Evolutionary conservation across 92 coral and sea anemone genomes (phyloP).

Genomic region (Palythoa caribaeorum): DNA sequence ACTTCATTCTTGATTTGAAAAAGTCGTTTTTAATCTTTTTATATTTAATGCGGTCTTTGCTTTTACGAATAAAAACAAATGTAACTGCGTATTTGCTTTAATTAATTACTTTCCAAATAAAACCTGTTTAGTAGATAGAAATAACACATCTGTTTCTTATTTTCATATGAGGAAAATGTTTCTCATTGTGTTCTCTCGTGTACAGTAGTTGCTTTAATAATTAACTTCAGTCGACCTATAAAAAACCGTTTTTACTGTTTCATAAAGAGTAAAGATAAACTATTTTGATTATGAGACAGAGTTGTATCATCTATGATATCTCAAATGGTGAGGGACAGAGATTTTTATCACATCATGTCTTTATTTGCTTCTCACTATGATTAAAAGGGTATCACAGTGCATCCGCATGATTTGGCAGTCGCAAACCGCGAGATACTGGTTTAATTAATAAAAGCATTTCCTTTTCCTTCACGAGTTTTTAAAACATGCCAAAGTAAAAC

Average conservation of each 20-base stretch:
- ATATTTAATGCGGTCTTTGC: not conserved
- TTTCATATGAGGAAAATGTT: not conserved
- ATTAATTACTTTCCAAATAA: not conserved
- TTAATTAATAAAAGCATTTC: too few species aligned
- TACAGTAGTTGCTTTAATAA: too few species aligned
- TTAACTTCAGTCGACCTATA: too few species aligned
- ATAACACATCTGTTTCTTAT: not conserved
- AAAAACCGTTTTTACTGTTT: too few species aligned
- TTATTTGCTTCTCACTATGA: not conserved
- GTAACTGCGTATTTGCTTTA: not conserved
- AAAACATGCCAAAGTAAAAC: too few species aligned
- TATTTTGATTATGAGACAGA: too few species aligned
- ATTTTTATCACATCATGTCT: not conserved
- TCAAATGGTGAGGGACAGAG: not conserved
- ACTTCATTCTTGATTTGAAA: not conserved
- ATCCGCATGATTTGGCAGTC: too few species aligned
- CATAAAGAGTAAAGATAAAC: too few species aligned
- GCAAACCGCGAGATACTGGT: too few species aligned
- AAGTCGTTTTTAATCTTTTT: not conserved
- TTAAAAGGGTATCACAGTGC: not conserved
- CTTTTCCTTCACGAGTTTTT: too few species aligned
- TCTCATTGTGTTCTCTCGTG: not conserved
- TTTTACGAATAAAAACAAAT: not conserved
- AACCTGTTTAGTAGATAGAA: not conserved
- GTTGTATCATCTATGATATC: not conserved